Base-by-base conservation (phyloP, 2,888 invertebrate genomes). In the Andrena marginata region DNA sequence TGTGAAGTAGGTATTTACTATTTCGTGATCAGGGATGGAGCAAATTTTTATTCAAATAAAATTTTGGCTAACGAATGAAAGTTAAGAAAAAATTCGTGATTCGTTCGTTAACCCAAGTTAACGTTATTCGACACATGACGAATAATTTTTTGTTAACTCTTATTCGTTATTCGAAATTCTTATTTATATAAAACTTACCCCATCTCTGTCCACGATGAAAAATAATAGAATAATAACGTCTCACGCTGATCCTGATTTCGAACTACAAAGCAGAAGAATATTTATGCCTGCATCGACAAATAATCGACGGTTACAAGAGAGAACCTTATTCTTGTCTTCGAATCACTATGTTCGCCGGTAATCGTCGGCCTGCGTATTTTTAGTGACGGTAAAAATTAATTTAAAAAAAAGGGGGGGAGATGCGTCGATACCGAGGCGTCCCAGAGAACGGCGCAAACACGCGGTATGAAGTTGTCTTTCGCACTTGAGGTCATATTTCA, bases 401-500 rank as follows among this genome's bases (percentile, higher is more conserved):
- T 80, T 42, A 77, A 59, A 67, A 67, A 31, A 63, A 54, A 8
- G 35, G 42, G 35, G 42, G 42, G 42, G 16, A 42, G 42, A 42
- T 23, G 62, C 33, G n/a, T 35, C n/a, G n/a, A 56, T 29, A 26
- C 2, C 42, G 3, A 26, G 20, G 33, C 54, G 49, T n/a, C 20
- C 1, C 33, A 26, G 10, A 1, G 20, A 10, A 10, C 1, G 16
- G 7, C 31, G 29, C 20, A 60, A 62, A 80, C 67, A 48, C 49
- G 54, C 80, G n/a, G 62, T 68, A 80, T 72, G 67, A 67, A 80
- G 74, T 64, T 69, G 74, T 64, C 64, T 54, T 35, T 16, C n/a
- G 69, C 64, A 48, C 51, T 54, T 35, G 63, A n/a, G 49, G 10
- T 80, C 69, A 60, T 80, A 81, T 74, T 80, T 80, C 80, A 80